Evolutionary conservation across 2,888 invertebrate species (phyloP), one percentile per base, ranked within the genome.

Genomic region (Microctonus hyperodae): DNA sequence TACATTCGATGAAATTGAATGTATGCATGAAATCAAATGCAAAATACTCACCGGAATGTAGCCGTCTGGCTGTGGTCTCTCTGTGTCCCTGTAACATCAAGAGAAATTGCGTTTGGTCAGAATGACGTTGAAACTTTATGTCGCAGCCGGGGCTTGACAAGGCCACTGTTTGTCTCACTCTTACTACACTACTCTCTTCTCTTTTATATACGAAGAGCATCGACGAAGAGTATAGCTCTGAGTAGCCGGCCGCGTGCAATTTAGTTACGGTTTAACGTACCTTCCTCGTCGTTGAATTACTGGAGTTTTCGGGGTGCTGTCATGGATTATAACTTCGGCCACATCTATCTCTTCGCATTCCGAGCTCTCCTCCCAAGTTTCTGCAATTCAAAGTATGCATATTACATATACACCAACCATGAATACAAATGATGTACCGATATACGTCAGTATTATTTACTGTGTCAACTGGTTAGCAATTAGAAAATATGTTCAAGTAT

Each of bases 271-370:
- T 55, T 68, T 31, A 69, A 75, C 76, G 58, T 79, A 83, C 81
- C 80, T 81, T 68, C 76, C 76, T 68, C 81, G 76, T 77, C 85
- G 84, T 76, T 90, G 90, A 78, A 91, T 90, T 76, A 90, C 87
- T 50, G 90, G 89, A 78, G 88, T 86, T 82, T 92, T 89, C 35
- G 92, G 88, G 1, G 91, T 91, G 80, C 91, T 91, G 81, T 93
- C 92, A 79, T 93, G 93, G 75, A 92, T 91, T 77, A 90, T 90
- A 74, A 93, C 92, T 87, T 93, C 91, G 58, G 88, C 89, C 9
- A 92, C 90, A 80, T 92, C 90, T 76, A 94, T 90, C 85, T 92
- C 92, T 79, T 91, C 90, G 76, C 89, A 89, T 73, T 88, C 87
- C 5, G 78, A 78, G 58, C 73, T 76, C 20, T 72, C 73, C 53